Conservation (phyloP, 2,797 vertebrate species). For the Tauraco hartlaubi region DNA sequence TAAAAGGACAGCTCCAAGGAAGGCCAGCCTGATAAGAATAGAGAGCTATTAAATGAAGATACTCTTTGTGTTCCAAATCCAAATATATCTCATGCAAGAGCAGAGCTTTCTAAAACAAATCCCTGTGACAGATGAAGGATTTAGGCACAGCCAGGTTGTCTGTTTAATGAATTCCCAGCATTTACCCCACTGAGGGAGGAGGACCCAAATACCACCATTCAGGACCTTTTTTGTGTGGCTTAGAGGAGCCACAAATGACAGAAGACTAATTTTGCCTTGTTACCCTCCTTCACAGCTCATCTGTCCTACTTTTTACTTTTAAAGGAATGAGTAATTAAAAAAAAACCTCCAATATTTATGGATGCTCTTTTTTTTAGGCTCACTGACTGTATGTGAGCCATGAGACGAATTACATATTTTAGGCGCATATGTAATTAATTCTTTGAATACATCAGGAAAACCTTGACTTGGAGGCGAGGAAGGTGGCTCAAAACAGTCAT, state of each 20-base stretch:
- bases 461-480: not conserved
- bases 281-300: conserved; percentile 23
- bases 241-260: conserved; percentile 30
- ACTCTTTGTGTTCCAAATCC: conserved; percentile 63
- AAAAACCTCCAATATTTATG: not conserved
- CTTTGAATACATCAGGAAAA: not conserved
- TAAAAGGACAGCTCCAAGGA: conserved; percentile 57
- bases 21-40: conserved; percentile 43
- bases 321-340: conserved; percentile 29
- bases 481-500: not conserved
- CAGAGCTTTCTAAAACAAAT: conserved; percentile 64
- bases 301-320: conserved; percentile 39
- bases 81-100: conserved; percentile 66
- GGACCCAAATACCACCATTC: not conserved
- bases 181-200: conserved; percentile 29
- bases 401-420: conserved; percentile 30
- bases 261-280: conserved; percentile 38
- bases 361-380: not conserved
- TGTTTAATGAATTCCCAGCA: conserved; percentile 66
- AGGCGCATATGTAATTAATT: not conserved
- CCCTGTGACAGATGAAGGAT: conserved; percentile 64
- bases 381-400: not conserved
- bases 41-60: conserved; percentile 55
- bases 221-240: conserved; percentile 26
- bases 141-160: conserved; percentile 53